A percentile compares a stretch with the other conserved stretches of the same genome.
These are phyloP conservation scores for Alsophila aescularia DNA, from an alignment of 2,888 invertebrate species.

Conservation along the genomic window DNA sequence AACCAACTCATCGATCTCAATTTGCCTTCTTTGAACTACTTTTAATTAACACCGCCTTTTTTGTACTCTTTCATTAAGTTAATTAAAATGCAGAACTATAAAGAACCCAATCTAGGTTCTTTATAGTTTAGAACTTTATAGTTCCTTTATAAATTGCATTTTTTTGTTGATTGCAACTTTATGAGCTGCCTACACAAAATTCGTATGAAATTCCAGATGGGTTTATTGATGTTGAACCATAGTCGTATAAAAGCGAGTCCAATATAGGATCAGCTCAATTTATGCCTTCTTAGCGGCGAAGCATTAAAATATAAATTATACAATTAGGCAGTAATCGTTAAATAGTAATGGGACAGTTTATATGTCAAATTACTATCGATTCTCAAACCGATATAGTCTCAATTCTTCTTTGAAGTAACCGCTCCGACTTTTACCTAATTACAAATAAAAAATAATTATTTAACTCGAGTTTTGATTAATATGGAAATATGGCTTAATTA, in stretches of 20 bases:
- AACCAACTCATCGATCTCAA: constrained; percentile 13
- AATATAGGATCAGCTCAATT: constrained; percentile 7
- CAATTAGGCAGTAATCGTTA: constrained; percentile 38
- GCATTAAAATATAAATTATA: constrained; percentile 32
- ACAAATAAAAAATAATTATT: constrained; percentile 47
- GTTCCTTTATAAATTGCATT: constrained; percentile 11
- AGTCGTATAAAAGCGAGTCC: constrained; percentile 10
- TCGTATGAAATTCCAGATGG: constrained; percentile 16
- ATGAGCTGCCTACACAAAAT: constrained; percentile 21
- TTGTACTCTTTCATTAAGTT: constrained; percentile 18
- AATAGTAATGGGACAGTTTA: constrained; percentile 40
- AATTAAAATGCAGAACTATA: constrained; percentile 16
- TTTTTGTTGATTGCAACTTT: constrained; percentile 21
- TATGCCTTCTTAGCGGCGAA: constrained; percentile 5
- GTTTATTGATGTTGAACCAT: constrained; percentile 6
- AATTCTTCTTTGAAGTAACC: constrained; percentile 51
- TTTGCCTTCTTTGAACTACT: constrained; percentile 15
- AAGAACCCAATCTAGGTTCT: constrained; percentile 7
- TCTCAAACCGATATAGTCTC: constrained; percentile 29
- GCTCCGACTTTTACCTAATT: constrained; percentile 65
- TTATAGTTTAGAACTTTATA: constrained; percentile 5
- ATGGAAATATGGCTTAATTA: constrained; percentile 63
- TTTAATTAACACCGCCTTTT: constrained; percentile 23
- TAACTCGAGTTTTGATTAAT: constrained; percentile 47
- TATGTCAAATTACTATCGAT: constrained; percentile 34